phyloP scores from a whole-genome alignment of 2,888 invertebrate genomes.

The Pharmacophagus antenor region DNA sequence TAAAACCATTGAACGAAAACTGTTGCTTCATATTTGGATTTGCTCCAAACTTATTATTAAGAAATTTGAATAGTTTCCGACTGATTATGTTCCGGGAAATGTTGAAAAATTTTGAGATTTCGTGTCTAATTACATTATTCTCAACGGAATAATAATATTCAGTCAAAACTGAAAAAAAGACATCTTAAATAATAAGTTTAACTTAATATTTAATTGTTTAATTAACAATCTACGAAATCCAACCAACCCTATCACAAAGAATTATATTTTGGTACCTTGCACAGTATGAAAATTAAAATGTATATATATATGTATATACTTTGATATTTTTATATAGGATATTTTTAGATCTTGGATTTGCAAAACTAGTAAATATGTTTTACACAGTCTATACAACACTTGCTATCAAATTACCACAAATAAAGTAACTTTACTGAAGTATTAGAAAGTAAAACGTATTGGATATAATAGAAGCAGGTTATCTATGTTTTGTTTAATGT shows the following conservation, averaged over 20 bases:
- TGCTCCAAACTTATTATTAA: constrained; percentile 21
- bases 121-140: not conserved
- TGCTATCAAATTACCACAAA: not conserved
- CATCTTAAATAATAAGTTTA: too few species aligned
- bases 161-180: too few species aligned
- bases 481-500: constrained; percentile 45
- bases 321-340: too few species aligned
- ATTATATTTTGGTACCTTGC: too few species aligned
- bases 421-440: not conserved
- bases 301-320: too few species aligned
- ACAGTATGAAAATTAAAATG: too few species aligned
- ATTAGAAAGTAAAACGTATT: constrained; percentile 23
- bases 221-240: too few species aligned
- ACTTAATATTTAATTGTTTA: too few species aligned
- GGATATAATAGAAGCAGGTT: constrained; percentile 21
- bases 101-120: not conserved
- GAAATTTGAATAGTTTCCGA: constrained; percentile 20
- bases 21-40: constrained; percentile 21
- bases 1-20: constrained; percentile 17
- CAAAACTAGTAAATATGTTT: too few species aligned
- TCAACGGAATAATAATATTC: not conserved
- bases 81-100: constrained; percentile 5
- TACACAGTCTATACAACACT: not conserved
- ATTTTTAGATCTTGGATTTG: not conserved
- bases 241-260: too few species aligned